phyloP scores from a whole-genome alignment of 2,888 invertebrate genomes.

The Seira musarum region DNA sequence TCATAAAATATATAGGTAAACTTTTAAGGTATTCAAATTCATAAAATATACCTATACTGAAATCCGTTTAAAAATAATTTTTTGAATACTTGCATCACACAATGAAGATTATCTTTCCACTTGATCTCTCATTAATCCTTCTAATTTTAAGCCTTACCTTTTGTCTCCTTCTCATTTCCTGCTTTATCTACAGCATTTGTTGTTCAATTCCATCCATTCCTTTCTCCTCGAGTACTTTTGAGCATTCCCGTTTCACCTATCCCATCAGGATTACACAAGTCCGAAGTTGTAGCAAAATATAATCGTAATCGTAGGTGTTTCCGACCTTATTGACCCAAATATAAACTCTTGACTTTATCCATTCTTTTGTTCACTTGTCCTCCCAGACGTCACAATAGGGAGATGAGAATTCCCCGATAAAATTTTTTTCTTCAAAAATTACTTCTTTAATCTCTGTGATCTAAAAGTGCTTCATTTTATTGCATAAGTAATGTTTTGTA shows the following conservation, averaged over 20 bases:
- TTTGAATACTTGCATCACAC: constrained; percentile 45
- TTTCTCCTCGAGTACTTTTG: constrained; percentile 27
- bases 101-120: constrained; percentile 47
- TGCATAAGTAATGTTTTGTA: too few species aligned
- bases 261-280: too few species aligned
- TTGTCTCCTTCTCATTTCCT: constrained; percentile 36
- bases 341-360: constrained; percentile 19
- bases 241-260: background rate
- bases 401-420: background rate
- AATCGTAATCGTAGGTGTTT: constrained; percentile 37
- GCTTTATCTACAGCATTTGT: background rate
- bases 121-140: constrained; percentile 41
- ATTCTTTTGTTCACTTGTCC: constrained; percentile 10
- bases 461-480: background rate
- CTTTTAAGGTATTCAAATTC: too few species aligned
- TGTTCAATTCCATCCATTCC: background rate
- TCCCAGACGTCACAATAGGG: background rate
- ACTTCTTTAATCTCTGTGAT: background rate
- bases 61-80: too few species aligned
- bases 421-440: background rate
- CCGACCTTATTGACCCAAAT: constrained; percentile 56
- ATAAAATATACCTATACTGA: too few species aligned
- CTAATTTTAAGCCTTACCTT: constrained; percentile 18
- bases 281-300: background rate
- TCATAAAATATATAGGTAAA: too few species aligned